These are phyloP conservation scores for Halictus quadricinctus DNA, from an alignment of 2,888 invertebrate genomes.

Conservation along the genomic window DNA sequence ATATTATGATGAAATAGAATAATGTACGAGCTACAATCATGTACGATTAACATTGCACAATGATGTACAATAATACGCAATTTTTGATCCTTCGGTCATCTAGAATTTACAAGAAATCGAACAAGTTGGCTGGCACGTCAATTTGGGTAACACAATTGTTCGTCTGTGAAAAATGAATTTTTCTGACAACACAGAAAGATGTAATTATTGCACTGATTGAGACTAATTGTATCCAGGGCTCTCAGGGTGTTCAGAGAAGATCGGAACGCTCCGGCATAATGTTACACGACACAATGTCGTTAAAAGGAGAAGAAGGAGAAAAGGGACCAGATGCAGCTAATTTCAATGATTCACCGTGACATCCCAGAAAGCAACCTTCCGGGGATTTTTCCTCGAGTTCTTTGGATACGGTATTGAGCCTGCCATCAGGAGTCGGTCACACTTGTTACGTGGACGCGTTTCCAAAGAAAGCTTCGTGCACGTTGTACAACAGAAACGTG, in stretches of 20 bases:
- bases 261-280: not conserved
- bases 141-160: not conserved
- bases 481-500: conserved; percentile 74
- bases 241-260: not conserved
- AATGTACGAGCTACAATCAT: too few species aligned
- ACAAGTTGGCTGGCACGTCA: too few species aligned
- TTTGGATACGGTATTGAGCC: conserved; percentile 21
- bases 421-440: conserved; percentile 25
- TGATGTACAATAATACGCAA: too few species aligned
- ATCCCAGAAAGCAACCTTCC: conserved; percentile 33
- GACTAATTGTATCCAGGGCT: not conserved
- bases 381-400: conserved; percentile 31
- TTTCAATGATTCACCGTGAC: conserved; percentile 62
- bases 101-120: too few species aligned
- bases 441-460: conserved; percentile 64
- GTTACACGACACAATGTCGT: conserved; percentile 8
- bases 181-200: not conserved
- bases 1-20: too few species aligned
- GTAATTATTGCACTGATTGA: not conserved
- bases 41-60: too few species aligned
- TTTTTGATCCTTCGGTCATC: too few species aligned
- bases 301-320: conserved; percentile 11
- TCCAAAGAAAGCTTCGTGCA: conserved; percentile 65
- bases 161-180: not conserved
- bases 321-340: conserved; percentile 59